Evolutionary conservation across 1,140 invertebrate species (phyloP), one percentile per base, ranked within the genome.

Genomic region (Listronotus bonariensis): DNA sequence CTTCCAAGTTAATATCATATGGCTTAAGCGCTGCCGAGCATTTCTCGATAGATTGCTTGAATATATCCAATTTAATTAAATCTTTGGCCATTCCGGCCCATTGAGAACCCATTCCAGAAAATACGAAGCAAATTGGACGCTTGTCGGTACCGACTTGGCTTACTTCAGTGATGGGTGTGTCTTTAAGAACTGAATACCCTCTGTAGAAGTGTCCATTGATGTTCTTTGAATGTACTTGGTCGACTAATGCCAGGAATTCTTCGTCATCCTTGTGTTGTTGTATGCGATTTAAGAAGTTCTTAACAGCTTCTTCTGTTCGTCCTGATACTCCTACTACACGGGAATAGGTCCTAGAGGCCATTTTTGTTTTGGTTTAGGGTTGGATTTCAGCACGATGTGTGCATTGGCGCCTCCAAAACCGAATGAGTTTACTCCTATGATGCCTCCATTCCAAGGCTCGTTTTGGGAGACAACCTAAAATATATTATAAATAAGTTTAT

Each of bases 341-440:
- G 3, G 90, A 46, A 87, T 71, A 6, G 79, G 79, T 41, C 81
- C 80, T 38, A 74, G 75, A 12, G 84, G 79, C 20, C 83, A 79
- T 5, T 83, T 81, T 0, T 82, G 79, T 76, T 90, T 90, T 17
- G 85, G 84, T 74, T 90, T 91, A 0, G 87, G 85, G 75, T 92
- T 91, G 0, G 90, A 90, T 72, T 89, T 87, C 0, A 98, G 80
- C 54, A 99, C 82, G 0, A 94, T 80, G 79, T 98, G 96, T 12
- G 92, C 95, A 81, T 99, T 99, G 18, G 95, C 93, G 49, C 97
- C 97, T 58, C 97, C n/a, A 81, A 98, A 98, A 15, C 97, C 97
- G 80, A 99, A 99, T 3, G 94, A 97, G 80, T 98, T 99, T 1
- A 99, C 74, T 6, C 87, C 96, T 36, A 93, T 87, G 18, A 93